Evolutionary conservation across 2,113 vertebrate species (phyloP).

Genomic region (Pavo muticus): DNA sequence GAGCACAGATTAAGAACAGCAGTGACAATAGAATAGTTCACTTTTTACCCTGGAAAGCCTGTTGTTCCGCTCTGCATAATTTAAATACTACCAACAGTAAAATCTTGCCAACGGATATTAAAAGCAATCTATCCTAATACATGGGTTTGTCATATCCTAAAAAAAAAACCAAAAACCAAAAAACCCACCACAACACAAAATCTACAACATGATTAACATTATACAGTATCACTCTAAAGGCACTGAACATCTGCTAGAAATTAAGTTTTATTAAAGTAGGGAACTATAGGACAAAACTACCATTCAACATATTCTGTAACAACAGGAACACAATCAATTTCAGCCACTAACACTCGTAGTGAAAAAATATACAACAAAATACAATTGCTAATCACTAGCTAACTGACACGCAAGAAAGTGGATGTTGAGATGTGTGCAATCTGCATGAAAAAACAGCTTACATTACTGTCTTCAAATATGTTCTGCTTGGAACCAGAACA

Average conservation of each 20-base stretch:
- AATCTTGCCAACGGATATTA: not conserved
- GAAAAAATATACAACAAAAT: slow-evolving; percentile 12
- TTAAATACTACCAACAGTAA: not conserved
- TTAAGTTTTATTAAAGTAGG: slow-evolving; percentile 10
- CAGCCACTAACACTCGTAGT: not conserved
- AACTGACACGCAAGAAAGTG: not conserved
- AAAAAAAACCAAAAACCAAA: not conserved
- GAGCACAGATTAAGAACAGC: not conserved
- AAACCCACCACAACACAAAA: not conserved
- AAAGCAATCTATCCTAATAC: not conserved
- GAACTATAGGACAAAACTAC: not conserved
- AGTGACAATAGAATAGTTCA: not conserved
- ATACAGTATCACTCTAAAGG: not conserved
- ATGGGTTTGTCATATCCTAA: not conserved
- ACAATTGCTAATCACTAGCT: not conserved
- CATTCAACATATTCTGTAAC: not conserved
- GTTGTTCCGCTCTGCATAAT: not conserved
- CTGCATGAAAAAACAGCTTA: not conserved
- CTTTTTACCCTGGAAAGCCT: not conserved
- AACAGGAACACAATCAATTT: not conserved
- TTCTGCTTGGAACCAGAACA: not conserved
- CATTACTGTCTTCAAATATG: not conserved
- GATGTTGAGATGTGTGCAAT: not conserved
- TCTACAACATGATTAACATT: not conserved
- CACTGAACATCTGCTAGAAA: slow-evolving; percentile 31